These are phyloP conservation scores for Machimus atricapillus DNA, from an alignment of 2,888 invertebrate species.

Conservation along the genomic window DNA sequence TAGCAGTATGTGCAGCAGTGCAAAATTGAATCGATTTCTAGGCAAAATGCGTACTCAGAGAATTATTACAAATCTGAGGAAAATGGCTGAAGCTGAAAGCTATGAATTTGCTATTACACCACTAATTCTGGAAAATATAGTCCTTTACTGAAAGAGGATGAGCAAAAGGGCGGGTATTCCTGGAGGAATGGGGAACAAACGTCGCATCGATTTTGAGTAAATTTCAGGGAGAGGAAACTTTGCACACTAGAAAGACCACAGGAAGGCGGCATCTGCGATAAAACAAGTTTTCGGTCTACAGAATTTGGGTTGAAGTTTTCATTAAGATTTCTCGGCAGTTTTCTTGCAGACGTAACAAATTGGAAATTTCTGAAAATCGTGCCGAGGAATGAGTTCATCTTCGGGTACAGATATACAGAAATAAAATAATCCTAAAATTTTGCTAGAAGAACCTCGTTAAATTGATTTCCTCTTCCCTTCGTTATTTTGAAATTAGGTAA, in stretches of 20 bases:
- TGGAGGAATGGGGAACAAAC: background rate
- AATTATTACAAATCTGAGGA: background rate
- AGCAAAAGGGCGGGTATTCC: background rate
- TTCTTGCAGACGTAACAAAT: background rate
- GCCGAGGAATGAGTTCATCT: background rate
- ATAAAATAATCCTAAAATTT: background rate
- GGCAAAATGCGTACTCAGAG: background rate
- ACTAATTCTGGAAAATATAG: background rate
- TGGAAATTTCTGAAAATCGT: background rate
- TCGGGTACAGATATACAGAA: background rate
- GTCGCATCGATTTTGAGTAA: background rate
- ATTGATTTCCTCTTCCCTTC: background rate
- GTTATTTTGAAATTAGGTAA: background rate
- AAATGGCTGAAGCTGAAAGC: background rate
- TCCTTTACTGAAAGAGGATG: background rate
- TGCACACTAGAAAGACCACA: background rate
- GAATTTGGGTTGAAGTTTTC: background rate
- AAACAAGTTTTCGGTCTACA: background rate
- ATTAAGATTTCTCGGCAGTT: background rate
- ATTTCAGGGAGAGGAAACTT: background rate
- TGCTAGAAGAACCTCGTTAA: background rate
- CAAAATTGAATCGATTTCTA: background rate
- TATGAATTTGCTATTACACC: background rate
- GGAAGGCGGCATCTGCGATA: background rate
- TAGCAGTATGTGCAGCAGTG: background rate